phyloP scores from a whole-genome alignment of 1,140 invertebrate genomes.

The Druon quercuslanigerum region DNA sequence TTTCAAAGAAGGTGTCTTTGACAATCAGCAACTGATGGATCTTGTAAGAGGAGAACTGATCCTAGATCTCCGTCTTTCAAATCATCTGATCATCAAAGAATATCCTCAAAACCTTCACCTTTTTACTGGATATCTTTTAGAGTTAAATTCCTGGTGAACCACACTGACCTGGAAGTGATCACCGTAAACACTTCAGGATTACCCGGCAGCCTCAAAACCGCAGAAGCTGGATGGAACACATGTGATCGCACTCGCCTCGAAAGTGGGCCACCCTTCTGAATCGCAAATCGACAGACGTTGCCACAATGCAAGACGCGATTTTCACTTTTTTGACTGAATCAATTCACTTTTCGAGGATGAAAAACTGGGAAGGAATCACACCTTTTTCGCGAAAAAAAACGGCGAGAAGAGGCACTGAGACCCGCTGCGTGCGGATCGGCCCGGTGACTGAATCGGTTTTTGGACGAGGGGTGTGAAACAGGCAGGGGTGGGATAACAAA shows the following conservation, averaged over 20 bases:
- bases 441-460: slow-evolving; percentile 70
- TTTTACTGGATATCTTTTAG: too few species aligned
- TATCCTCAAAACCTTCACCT: too few species aligned
- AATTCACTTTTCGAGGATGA: slow-evolving; percentile 32
- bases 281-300: background rate
- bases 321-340: slow-evolving; percentile 31
- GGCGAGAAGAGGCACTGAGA: slow-evolving; percentile 62
- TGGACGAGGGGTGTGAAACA: slow-evolving; percentile 59
- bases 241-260: slow-evolving; percentile 52
- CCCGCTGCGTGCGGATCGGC: slow-evolving; percentile 68
- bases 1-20: too few species aligned
- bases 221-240: slow-evolving; percentile 44
- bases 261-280: slow-evolving; percentile 55
- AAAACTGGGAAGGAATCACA: slow-evolving; percentile 36
- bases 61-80: too few species aligned
- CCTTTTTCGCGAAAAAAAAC: slow-evolving; percentile 38
- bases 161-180: background rate
- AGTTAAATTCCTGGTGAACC: too few species aligned
- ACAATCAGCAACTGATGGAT: too few species aligned
- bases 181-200: slow-evolving; percentile 35
- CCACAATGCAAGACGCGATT: slow-evolving; percentile 28
- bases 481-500: slow-evolving; percentile 43
- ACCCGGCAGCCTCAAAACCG: slow-evolving; percentile 33
- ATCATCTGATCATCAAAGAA: too few species aligned
- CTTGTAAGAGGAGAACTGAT: too few species aligned